Evolutionary conservation across 1,140 invertebrate genomes (phyloP).

Genomic region (Rhopalosiphum padi): DNA sequence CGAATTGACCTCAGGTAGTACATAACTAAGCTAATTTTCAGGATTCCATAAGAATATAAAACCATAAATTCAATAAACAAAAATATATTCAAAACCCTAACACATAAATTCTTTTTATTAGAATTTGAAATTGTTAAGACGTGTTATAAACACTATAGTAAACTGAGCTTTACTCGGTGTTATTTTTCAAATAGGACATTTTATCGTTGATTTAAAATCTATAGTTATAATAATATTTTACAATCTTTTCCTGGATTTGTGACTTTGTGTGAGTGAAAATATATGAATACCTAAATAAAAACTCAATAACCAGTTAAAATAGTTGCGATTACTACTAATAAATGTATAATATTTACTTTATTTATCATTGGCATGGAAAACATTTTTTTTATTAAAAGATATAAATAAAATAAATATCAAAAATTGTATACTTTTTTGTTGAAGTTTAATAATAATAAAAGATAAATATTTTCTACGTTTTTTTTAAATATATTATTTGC

Average conservation of each 20-base stretch:
- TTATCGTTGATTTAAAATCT: not conserved
- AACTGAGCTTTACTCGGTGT: not conserved
- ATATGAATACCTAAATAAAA: not conserved
- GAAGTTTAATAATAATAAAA: not conserved
- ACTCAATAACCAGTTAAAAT: not conserved
- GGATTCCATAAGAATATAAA: not conserved
- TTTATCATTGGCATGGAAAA: no score
- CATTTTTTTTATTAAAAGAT: not conserved
- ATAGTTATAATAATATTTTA: not conserved
- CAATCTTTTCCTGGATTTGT: not conserved
- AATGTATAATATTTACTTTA: no score
- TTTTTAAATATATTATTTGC: no score
- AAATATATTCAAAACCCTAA: not conserved
- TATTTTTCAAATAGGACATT: not conserved
- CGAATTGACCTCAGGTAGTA: not conserved
- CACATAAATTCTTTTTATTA: not conserved
- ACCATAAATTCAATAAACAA: not conserved
- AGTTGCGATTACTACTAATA: not conserved
- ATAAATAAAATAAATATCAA: not conserved
- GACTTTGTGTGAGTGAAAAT: not conserved
- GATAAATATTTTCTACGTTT: not conserved
- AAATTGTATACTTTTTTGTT: not conserved
- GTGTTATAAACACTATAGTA: not conserved
- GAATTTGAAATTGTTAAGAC: not conserved
- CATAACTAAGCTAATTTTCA: not conserved